Evolutionary conservation across 2,888 invertebrate species (phyloP).

Genomic region (Eristalis tenax): DNA sequence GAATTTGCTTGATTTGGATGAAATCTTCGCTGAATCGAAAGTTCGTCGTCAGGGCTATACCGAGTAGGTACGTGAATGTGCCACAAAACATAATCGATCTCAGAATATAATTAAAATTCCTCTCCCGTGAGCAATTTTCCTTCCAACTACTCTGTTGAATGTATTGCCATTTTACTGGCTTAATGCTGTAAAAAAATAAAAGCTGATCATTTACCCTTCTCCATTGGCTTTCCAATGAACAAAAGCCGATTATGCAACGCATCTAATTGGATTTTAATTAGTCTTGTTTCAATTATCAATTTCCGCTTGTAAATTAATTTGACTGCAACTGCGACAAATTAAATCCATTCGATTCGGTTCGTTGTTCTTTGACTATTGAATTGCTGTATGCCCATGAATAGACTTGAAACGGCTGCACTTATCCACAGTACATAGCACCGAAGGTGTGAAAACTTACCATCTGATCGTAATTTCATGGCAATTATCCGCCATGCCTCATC

Average conservation of each 20-base stretch:
- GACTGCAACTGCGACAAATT: background rate
- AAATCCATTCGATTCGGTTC: background rate
- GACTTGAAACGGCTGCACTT: background rate
- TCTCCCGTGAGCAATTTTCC: background rate
- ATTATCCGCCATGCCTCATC: conserved; percentile 81
- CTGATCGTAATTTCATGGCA: conserved; percentile 79
- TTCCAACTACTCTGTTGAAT: background rate
- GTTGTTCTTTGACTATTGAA: background rate
- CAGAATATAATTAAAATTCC: background rate
- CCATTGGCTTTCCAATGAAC: background rate
- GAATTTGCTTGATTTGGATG: no score
- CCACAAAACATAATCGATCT: no score
- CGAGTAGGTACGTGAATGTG: background rate
- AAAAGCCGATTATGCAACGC: conserved; percentile 29
- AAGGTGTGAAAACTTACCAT: conserved; percentile 76
- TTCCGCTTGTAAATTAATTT: background rate
- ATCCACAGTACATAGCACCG: background rate
- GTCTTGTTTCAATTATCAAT: conserved; percentile 21
- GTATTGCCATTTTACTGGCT: background rate
- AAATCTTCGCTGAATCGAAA: no score
- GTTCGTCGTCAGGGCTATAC: background rate
- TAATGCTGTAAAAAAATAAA: background rate
- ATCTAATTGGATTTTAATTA: conserved; percentile 35
- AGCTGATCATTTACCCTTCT: background rate
- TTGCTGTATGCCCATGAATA: background rate